These are phyloP conservation scores for Amphipyra tragopoginis DNA, from an alignment of 2,888 invertebrate species.

Conservation along the genomic window DNA sequence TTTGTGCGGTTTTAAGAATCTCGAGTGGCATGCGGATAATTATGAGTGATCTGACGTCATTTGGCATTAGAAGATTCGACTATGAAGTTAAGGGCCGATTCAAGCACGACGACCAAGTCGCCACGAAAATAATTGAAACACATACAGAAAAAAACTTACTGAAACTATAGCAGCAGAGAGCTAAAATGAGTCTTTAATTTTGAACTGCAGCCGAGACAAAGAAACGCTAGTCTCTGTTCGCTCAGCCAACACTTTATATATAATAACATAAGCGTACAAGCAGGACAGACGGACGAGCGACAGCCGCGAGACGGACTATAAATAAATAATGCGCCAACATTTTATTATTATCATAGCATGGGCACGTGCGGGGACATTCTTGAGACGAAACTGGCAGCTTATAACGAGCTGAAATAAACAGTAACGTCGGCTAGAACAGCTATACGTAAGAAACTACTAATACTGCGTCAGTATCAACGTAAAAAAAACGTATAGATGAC, in stretches of 20 bases:
- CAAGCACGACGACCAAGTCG: background rate
- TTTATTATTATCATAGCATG: conserved; percentile 89
- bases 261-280: conserved; percentile 74
- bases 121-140: background rate
- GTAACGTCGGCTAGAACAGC: conserved; percentile 57
- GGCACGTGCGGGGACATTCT: conserved; percentile 88
- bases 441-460: conserved; percentile 45
- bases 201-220: conserved; percentile 45
- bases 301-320: conserved; percentile 89
- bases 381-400: conserved; percentile 77
- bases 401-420: conserved; percentile 76
- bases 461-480: conserved; percentile 54
- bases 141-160: background rate
- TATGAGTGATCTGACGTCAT: conserved; percentile 50
- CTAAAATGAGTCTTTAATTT: conserved; percentile 15
- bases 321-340: conserved; percentile 90
- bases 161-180: background rate
- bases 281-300: conserved; percentile 87
- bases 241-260: conserved; percentile 70
- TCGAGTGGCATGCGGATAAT: conserved; percentile 54
- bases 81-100: conserved; percentile 1
- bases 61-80: conserved; percentile 12
- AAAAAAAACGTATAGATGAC: conserved; percentile 51
- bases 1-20: conserved; percentile 64
- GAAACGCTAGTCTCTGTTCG: conserved; percentile 55